Conservation (phyloP, 2,888 invertebrate genomes). For the Euspilapteryx auroguttella region DNA sequence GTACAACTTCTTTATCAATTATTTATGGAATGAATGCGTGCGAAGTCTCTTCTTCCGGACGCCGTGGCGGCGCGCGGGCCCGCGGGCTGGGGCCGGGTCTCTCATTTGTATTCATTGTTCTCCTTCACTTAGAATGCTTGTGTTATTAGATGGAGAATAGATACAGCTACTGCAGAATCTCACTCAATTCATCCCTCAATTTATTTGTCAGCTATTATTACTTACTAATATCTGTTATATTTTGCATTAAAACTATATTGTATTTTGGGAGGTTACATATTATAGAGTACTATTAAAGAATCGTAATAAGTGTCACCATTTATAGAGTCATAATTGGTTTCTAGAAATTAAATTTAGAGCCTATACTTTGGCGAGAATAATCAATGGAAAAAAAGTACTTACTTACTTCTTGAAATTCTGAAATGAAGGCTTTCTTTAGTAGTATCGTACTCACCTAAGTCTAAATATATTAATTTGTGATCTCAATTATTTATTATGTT, state of each 20-base stretch:
- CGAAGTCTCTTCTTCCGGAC: conserved; percentile 12
- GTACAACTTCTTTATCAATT: conserved; percentile 35
- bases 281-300: conserved; percentile 47
- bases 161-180: no score
- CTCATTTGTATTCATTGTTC: conserved; percentile 4
- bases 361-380: conserved; percentile 27
- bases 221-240: conserved; percentile 25
- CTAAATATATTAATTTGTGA: neutral
- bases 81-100: neutral
- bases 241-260: conserved; percentile 47
- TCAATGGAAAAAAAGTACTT: no score
- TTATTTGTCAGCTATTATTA: no score
- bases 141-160: conserved; percentile 56
- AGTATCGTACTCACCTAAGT: no score
- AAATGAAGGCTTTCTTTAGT: no score
- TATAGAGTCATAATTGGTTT: conserved; percentile 34
- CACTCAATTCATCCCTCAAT: no score
- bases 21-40: conserved; percentile 55
- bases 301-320: conserved; percentile 50
- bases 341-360: conserved; percentile 48
- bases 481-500: conserved; percentile 4
- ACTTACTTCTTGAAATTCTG: no score
- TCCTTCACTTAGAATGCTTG: conserved; percentile 25
- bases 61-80: neutral
- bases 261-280: conserved; percentile 47